Conservation (phyloP, 2,888 invertebrate genomes). For the Acleris literana region DNA sequence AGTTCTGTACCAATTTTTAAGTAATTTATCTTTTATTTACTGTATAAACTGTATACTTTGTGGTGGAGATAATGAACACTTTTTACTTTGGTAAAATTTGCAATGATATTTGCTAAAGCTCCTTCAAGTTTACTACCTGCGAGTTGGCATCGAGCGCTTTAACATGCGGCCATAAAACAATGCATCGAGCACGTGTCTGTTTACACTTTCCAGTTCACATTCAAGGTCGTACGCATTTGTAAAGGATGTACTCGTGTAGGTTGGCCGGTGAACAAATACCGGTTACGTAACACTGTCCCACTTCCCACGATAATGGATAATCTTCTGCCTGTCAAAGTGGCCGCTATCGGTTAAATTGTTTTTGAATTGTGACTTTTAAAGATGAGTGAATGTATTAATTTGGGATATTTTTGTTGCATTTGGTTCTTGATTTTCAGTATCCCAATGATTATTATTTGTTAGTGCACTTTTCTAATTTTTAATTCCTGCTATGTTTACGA, state of each 20-base stretch:
- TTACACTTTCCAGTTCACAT: slow-evolving; percentile 82
- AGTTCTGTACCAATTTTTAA: too few relatives aligned
- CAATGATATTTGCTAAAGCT: slow-evolving; percentile 28
- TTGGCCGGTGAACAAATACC: slow-evolving; percentile 78
- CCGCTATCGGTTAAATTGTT: slow-evolving; percentile 60
- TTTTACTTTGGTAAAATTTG: slow-evolving; percentile 3
- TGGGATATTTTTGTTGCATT: too few relatives aligned
- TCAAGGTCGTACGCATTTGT: slow-evolving; percentile 83
- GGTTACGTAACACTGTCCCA: slow-evolving; percentile 79
- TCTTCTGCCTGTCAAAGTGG: slow-evolving; percentile 64
- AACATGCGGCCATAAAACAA: slow-evolving; percentile 78
- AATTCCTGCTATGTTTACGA: too few relatives aligned
- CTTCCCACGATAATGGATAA: slow-evolving; percentile 75
- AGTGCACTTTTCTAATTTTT: too few relatives aligned
- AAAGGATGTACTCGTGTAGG: slow-evolving; percentile 81
- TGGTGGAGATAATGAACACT: too few relatives aligned
- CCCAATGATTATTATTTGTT: too few relatives aligned
- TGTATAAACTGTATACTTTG: too few relatives aligned
- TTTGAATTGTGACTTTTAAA: slow-evolving; percentile 36
- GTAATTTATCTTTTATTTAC: too few relatives aligned
- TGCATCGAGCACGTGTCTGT: slow-evolving; percentile 81
- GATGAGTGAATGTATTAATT: too few relatives aligned
- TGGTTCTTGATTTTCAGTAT: too few relatives aligned
- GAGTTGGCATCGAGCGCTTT: slow-evolving; percentile 61
- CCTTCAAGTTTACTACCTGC: slow-evolving; percentile 44